phyloP scores from a whole-genome alignment of 2,113 vertebrate genomes.

The Recurvirostra avosetta region DNA sequence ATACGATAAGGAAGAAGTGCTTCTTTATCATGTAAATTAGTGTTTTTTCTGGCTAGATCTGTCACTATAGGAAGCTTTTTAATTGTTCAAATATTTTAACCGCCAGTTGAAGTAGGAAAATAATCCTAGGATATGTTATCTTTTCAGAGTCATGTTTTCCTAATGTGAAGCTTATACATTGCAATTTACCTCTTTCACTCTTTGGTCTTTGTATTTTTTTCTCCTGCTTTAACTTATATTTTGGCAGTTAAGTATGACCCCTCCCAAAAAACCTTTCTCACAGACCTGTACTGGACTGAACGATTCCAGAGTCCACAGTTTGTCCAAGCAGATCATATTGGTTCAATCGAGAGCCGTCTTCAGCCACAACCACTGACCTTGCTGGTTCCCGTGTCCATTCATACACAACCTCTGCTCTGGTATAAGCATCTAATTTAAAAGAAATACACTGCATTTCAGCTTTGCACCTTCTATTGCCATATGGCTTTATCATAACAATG shows the following conservation, averaged over 20 bases:
- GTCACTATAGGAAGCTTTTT: not conserved
- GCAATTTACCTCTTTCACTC: not conserved
- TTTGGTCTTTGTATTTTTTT: not conserved
- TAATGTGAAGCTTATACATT: not conserved
- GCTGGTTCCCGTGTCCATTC: conserved; percentile 94
- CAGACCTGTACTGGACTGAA: conserved; percentile 95
- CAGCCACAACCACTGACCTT: conserved; percentile 94
- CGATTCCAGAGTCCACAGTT: conserved; percentile 94
- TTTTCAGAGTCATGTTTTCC: not conserved
- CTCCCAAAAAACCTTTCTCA: not conserved
- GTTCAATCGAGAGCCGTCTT: conserved; percentile 95
- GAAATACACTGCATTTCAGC: not conserved
- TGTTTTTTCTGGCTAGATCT: not conserved
- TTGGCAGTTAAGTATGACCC: not conserved
- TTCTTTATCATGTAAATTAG: not conserved
- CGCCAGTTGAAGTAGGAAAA: not conserved
- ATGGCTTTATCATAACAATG: not conserved
- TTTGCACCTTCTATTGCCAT: not conserved
- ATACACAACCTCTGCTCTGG: conserved; percentile 93
- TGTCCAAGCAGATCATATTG: conserved; percentile 97
- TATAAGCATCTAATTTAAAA: conserved; percentile 89
- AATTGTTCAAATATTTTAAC: not conserved
- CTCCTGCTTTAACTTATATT: not conserved
- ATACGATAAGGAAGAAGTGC: not conserved
- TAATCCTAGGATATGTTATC: not conserved